Percentiles rank a stretch among this genome's conserved stretches.
phyloP scores from a whole-genome alignment of 2,113 vertebrate species.

The Oreochromis aureus region DNA sequence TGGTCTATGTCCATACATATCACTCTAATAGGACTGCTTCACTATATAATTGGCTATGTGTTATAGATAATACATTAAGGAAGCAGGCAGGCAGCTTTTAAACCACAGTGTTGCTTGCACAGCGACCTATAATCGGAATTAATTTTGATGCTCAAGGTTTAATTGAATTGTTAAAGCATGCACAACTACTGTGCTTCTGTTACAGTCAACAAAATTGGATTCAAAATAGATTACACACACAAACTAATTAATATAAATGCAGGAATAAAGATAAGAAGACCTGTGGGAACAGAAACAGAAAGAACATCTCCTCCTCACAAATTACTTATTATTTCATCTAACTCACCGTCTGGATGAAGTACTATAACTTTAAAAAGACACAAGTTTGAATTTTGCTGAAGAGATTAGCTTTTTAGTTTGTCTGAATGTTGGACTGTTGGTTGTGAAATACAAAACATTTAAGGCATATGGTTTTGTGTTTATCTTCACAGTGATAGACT shows the following conservation, averaged over 20 bases:
- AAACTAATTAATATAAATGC: not conserved
- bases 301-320: not conserved
- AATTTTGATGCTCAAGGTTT: not conserved
- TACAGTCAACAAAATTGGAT: not conserved
- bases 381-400: not conserved
- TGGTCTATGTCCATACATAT: not conserved
- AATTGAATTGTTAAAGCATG: not conserved
- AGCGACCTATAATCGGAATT: not conserved
- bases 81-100: not conserved
- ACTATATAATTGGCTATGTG: not conserved
- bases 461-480: not conserved
- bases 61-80: slow-evolving; percentile 21
- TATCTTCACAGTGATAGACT: not conserved
- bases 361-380: not conserved
- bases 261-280: not conserved
- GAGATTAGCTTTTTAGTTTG: not conserved
- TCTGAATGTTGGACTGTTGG: not conserved
- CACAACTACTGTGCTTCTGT: not conserved
- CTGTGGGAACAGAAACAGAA: not conserved
- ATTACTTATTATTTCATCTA: not conserved
- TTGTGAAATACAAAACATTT: not conserved
- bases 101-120: not conserved
- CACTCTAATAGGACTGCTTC: slow-evolving; percentile 20
- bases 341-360: not conserved
- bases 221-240: not conserved